These are phyloP conservation scores for Lithophane semibrunnea DNA, from an alignment of 2,888 invertebrate genomes.

Conservation along the genomic window DNA sequence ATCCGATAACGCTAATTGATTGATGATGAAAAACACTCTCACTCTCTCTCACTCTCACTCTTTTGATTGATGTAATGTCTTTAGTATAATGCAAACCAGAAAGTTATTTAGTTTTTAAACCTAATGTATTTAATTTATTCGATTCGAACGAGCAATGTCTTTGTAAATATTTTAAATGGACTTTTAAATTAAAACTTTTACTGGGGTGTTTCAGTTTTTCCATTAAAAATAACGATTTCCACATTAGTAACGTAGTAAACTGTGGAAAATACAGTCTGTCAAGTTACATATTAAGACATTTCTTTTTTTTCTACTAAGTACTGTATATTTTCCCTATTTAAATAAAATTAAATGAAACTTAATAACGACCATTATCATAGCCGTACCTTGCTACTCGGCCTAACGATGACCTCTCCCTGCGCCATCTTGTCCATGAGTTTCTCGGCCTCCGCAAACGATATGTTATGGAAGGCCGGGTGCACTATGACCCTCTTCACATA, in stretches of 20 bases:
- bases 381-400: constrained; percentile 97
- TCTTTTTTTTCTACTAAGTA: too few species aligned
- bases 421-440: constrained; percentile 97
- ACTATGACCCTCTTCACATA: constrained; percentile 99
- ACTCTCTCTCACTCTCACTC: too few species aligned
- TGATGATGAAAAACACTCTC: too few species aligned
- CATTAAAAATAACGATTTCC: not conserved
- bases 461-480: constrained; percentile 99
- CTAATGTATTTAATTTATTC: not conserved
- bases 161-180: not conserved
- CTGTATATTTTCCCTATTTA: too few species aligned
- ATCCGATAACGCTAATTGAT: not conserved
- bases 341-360: too few species aligned
- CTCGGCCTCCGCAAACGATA: constrained; percentile 97
- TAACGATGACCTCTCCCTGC: constrained; percentile 98
- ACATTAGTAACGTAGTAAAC: not conserved
- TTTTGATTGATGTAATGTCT: too few species aligned
- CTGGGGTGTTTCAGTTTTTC: not conserved
- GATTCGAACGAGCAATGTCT: not conserved
- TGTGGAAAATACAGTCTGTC: too few species aligned
- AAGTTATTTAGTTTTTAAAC: not conserved
- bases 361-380: not conserved
- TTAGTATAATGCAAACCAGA: not conserved
- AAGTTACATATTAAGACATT: too few species aligned
- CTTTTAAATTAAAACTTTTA: too few species aligned